These are phyloP conservation scores for Danionella dracula DNA, from an alignment of 2,797 vertebrate genomes.

Conservation along the genomic window DNA sequence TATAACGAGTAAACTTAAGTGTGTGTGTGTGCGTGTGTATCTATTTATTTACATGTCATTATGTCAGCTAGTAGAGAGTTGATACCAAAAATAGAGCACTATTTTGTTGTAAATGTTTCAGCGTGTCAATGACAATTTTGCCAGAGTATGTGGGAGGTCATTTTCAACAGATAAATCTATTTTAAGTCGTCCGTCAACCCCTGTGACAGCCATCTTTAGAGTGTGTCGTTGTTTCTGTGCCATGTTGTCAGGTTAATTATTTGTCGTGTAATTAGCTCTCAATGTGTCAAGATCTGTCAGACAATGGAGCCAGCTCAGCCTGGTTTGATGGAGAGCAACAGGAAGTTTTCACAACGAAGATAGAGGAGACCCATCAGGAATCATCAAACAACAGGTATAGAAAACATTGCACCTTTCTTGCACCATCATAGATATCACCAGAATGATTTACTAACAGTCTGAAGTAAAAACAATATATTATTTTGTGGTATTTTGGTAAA, in stretches of 20 bases:
- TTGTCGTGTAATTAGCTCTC: conserved; percentile 87
- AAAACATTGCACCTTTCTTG: background rate
- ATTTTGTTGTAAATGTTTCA: conserved; percentile 15
- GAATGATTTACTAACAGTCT: background rate
- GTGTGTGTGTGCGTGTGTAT: background rate
- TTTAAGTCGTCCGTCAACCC: conserved; percentile 83
- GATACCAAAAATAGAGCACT: background rate
- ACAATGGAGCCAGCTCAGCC: conserved; percentile 65
- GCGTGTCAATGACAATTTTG: background rate
- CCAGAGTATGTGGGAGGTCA: conserved; percentile 56
- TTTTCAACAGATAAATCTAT: conserved; percentile 81
- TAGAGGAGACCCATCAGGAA: conserved; percentile 43
- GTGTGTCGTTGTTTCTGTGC: conserved; percentile 60
- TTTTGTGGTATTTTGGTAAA: too few relatives aligned
- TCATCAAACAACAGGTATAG: conserved; percentile 35
- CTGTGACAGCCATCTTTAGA: conserved; percentile 69
- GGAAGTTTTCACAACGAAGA: conserved; percentile 64
- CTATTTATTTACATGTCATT: conserved; percentile 51
- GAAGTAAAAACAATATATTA: too few relatives aligned
- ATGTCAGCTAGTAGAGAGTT: conserved; percentile 12
- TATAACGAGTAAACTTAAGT: background rate
- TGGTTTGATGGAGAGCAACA: conserved; percentile 30
- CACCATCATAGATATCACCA: conserved; percentile 1
- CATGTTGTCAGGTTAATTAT: conserved; percentile 89
- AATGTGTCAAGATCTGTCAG: conserved; percentile 80